A percentile compares a stretch with the other conserved stretches of the same genome.
Evolutionary conservation across 1,140 invertebrate genomes (phyloP).

Genomic region (Solenopsis fugax): DNA sequence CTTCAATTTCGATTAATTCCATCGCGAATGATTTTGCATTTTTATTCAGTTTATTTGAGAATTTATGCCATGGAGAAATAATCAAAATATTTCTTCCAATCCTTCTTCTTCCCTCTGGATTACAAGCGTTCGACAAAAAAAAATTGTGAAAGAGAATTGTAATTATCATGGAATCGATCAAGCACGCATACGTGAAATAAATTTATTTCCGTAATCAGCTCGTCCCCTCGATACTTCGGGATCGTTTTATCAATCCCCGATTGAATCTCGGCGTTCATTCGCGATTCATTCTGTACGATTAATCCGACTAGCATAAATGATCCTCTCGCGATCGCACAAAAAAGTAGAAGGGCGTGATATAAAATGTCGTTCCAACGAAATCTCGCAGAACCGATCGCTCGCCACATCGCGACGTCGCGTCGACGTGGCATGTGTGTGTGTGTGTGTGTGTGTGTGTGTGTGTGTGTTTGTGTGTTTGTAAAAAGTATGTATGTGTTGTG

Average conservation of each 20-base stretch:
- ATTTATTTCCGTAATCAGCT: constrained; percentile 6
- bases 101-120: neutral
- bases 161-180: neutral
- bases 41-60: neutral
- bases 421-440: neutral
- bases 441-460: neutral
- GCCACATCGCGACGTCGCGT: constrained; percentile 25
- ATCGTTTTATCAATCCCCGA: constrained; percentile 8
- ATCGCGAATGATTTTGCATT: neutral
- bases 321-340: constrained; percentile 5
- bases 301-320: constrained; percentile 47
- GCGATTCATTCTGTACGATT: constrained; percentile 30
- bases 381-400: constrained; percentile 48
- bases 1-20: neutral
- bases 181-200: neutral
- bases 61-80: neutral
- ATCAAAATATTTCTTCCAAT: neutral
- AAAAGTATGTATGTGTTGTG: neutral
- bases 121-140: neutral
- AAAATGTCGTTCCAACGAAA: constrained; percentile 23
- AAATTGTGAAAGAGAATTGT: neutral
- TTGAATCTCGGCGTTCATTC: neutral
- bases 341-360: neutral
- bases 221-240: constrained; percentile 13
- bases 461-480: neutral